phyloP scores from a whole-genome alignment of 2,888 invertebrate genomes.

The Omphaloscelis lunosa region DNA sequence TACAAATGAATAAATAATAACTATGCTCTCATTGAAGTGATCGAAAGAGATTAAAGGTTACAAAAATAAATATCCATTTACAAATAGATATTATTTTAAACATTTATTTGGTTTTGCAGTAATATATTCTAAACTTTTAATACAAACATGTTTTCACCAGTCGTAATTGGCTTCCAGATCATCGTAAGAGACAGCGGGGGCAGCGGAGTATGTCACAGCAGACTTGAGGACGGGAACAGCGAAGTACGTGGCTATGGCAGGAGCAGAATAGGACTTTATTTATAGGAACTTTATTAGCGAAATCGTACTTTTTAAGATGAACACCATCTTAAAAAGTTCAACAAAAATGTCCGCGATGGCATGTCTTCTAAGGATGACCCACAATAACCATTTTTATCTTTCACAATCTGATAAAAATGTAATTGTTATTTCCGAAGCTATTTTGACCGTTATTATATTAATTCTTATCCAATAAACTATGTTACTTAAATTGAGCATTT shows the following conservation, averaged over 20 bases:
- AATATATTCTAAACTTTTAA: neutral
- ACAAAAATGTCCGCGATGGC: too few relatives aligned
- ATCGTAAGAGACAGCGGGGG: slow-evolving; percentile 79
- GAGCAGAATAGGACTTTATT: slow-evolving; percentile 27
- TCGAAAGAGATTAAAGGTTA: neutral
- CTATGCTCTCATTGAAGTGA: neutral
- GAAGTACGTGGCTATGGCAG: slow-evolving; percentile 70
- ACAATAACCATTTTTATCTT: too few relatives aligned
- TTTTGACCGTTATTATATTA: too few relatives aligned
- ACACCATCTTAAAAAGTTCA: too few relatives aligned
- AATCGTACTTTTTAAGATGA: too few relatives aligned
- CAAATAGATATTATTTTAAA: slow-evolving; percentile 12
- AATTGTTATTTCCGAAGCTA: too few relatives aligned
- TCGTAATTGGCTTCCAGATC: slow-evolving; percentile 72
- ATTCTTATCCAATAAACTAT: too few relatives aligned
- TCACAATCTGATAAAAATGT: too few relatives aligned
- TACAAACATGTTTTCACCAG: slow-evolving; percentile 76
- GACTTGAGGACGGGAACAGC: slow-evolving; percentile 73
- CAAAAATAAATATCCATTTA: neutral
- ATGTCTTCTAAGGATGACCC: too few relatives aligned
- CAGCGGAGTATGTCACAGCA: slow-evolving; percentile 75
- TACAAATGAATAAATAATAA: neutral
- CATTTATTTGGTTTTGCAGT: neutral
- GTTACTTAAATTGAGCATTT: too few relatives aligned
- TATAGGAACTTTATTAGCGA: too few relatives aligned